phyloP scores from a whole-genome alignment of 2,888 invertebrate genomes.

The Ametastegia equiseti region DNA sequence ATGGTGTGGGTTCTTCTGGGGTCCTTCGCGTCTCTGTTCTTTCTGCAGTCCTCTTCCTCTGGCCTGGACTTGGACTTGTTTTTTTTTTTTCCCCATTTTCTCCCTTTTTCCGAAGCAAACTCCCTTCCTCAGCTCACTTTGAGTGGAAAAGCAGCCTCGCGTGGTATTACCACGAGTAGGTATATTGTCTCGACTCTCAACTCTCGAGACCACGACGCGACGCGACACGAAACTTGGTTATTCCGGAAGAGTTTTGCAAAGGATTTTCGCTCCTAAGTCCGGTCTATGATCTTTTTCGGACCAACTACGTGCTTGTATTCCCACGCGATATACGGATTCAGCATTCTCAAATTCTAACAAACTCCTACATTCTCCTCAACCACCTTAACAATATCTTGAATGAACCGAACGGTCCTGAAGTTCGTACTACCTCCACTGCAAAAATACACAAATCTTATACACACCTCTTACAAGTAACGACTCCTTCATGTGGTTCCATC shows the following conservation, averaged over 20 bases:
- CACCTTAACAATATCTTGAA: slow-evolving; percentile 5
- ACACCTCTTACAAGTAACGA: no score
- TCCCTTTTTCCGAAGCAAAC: background rate
- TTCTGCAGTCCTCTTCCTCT: background rate
- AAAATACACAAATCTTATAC: no score
- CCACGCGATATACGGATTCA: slow-evolving; percentile 57
- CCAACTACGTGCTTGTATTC: slow-evolving; percentile 75
- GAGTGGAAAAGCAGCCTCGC: background rate
- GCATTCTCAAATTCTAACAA: background rate
- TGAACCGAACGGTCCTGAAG: no score
- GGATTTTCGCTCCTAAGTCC: slow-evolving; percentile 73
- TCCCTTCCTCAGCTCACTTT: no score
- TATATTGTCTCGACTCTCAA: slow-evolving; percentile 39
- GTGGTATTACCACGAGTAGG: slow-evolving; percentile 14
- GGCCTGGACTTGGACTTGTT: background rate
- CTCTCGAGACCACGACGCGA: slow-evolving; percentile 14
- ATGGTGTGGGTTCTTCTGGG: no score
- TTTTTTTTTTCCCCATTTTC: background rate
- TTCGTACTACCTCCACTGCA: no score
- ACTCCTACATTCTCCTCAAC: no score
- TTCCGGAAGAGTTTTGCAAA: slow-evolving; percentile 73
- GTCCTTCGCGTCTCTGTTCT: background rate
- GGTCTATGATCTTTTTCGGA: slow-evolving; percentile 74
- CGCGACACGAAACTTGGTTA: slow-evolving; percentile 69
- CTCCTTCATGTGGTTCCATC: no score